Evolutionary conservation across 2,113 vertebrate genomes (phyloP).

Genomic region (Menidia beryllina): DNA sequence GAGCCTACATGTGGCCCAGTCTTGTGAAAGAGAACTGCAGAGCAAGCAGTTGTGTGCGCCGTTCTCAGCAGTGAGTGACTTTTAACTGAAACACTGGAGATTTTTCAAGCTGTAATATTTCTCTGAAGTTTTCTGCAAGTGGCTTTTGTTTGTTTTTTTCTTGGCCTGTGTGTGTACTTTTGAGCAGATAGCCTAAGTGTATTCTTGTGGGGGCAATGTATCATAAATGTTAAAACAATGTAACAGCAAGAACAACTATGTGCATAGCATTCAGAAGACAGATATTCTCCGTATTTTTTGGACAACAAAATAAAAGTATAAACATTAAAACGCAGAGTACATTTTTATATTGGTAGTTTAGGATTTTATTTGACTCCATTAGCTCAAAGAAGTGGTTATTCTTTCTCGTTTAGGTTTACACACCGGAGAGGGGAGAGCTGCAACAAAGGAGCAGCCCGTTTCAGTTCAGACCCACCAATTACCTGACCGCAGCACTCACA

Average conservation of each 20-base stretch:
- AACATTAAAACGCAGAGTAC: background rate
- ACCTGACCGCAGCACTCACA: constrained; percentile 82
- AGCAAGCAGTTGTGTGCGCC: constrained; percentile 79
- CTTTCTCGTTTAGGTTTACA: constrained; percentile 84
- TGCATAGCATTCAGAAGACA: constrained; percentile 13
- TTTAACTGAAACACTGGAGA: constrained; percentile 25
- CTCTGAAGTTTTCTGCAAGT: constrained; percentile 8
- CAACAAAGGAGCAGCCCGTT: constrained; percentile 82
- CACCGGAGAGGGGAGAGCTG: constrained; percentile 85
- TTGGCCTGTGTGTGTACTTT: constrained; percentile 32
- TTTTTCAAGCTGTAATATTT: constrained; percentile 17
- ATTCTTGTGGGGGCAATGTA: constrained; percentile 11
- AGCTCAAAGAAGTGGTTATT: constrained; percentile 45
- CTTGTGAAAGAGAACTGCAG: constrained; percentile 76
- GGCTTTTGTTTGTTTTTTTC: constrained; percentile 15
- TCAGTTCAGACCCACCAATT: constrained; percentile 81
- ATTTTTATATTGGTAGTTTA: constrained; percentile 5
- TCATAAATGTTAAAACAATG: constrained; percentile 39
- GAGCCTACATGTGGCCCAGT: constrained; percentile 72
- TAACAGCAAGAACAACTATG: constrained; percentile 39
- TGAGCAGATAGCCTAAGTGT: constrained; percentile 23
- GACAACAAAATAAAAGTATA: constrained; percentile 42
- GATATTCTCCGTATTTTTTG: background rate
- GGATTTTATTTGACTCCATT: background rate
- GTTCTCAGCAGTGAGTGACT: constrained; percentile 72